Conservation (phyloP, 1,140 invertebrate genomes). For the Carposina sasakii region DNA sequence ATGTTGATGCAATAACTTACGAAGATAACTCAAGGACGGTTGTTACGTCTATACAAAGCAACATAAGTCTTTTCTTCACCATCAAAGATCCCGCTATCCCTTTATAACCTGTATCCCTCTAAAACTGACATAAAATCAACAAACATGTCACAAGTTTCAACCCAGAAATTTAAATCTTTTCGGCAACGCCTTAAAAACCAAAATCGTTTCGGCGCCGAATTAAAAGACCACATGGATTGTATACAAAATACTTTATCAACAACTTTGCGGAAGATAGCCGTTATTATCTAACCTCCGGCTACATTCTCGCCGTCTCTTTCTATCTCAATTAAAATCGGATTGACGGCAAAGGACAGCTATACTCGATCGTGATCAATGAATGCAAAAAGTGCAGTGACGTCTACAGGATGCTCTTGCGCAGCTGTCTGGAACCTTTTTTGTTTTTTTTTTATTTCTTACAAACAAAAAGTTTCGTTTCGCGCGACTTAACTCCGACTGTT, state of each 20-base stretch:
- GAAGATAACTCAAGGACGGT: too few species aligned
- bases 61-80: too few species aligned
- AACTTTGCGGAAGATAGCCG: conserved; percentile 60
- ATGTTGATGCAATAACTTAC: too few species aligned
- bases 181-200: too few species aligned
- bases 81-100: too few species aligned
- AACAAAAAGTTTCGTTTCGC: conserved; percentile 62
- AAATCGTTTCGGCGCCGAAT: too few species aligned
- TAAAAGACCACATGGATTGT: too few species aligned
- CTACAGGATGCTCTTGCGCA: conserved; percentile 67
- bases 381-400: conserved; percentile 53
- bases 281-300: conserved; percentile 47
- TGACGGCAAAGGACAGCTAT: conserved; percentile 39
- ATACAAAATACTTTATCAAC: conserved; percentile 50
- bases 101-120: too few species aligned
- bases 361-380: conserved; percentile 45
- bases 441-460: conserved; percentile 52
- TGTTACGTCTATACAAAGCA: too few species aligned
- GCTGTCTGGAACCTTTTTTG: conserved; percentile 67
- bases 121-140: too few species aligned
- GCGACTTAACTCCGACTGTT: conserved; percentile 56
- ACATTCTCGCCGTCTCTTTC: conserved; percentile 40
- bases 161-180: too few species aligned
- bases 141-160: too few species aligned
- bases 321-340: conserved; percentile 4